phyloP scores from a whole-genome alignment of 2,113 vertebrate genomes.

The Syngnathus scovelli region DNA sequence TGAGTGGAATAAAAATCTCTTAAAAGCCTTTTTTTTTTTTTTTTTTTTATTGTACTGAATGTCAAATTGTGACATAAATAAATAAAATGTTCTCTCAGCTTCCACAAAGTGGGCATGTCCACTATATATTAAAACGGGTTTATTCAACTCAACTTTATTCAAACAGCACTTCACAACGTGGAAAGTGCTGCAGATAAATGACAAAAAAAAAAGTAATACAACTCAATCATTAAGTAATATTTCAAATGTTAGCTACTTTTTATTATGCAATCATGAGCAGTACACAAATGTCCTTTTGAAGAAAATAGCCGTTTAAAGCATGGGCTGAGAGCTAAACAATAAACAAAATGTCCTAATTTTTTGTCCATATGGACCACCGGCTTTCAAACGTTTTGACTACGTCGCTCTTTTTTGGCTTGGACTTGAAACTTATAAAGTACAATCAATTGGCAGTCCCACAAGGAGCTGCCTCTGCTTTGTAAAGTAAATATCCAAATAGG shows the following conservation, averaged over 20 bases:
- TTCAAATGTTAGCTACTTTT: neutral
- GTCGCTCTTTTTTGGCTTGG: slow-evolving; percentile 19
- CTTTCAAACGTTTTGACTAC: slow-evolving; percentile 22
- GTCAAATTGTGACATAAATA: too few relatives aligned
- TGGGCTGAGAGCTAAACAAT: neutral
- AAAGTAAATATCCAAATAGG: slow-evolving; percentile 46
- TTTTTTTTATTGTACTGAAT: neutral
- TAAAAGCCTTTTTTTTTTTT: neutral
- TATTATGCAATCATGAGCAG: neutral
- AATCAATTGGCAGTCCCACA: slow-evolving; percentile 41
- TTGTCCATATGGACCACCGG: slow-evolving; percentile 3
- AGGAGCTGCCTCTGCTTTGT: slow-evolving; percentile 38
- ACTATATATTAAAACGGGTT: too few relatives aligned
- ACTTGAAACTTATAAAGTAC: slow-evolving; percentile 28
- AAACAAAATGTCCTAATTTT: neutral
- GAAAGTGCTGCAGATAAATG: too few relatives aligned
- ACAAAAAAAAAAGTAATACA: too few relatives aligned
- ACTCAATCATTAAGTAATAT: too few relatives aligned
- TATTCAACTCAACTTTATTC: too few relatives aligned
- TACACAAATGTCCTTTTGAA: neutral
- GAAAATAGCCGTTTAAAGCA: neutral
- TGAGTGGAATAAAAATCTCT: neutral
- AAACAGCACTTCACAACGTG: too few relatives aligned
- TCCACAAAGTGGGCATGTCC: too few relatives aligned
- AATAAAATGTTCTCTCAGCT: too few relatives aligned